Base-by-base conservation (phyloP, 2,888 invertebrate species). In the Entomobrya multifasciata region DNA sequence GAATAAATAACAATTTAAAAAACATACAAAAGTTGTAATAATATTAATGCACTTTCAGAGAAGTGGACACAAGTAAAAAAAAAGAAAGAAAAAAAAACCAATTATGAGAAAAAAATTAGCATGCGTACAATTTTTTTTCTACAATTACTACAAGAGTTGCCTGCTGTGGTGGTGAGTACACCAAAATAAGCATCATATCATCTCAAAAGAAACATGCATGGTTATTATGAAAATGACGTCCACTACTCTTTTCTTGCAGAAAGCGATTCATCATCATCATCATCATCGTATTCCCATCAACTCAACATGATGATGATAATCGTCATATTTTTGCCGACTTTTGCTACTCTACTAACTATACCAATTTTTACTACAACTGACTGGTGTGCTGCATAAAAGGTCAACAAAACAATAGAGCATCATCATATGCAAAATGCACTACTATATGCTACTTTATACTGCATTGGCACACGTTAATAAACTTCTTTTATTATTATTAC, bases 301-400 rank as follows among this genome's bases (percentile, higher is more conserved):
- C n/a, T n/a, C n/a, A n/a, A n/a, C n/a, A n/a, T n/a, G n/a, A n/a
- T n/a, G n/a, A n/a, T n/a, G n/a, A n/a, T n/a, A n/a, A n/a, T n/a
- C n/a, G n/a, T n/a, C n/a, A n/a, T 11, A 30, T 77, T 13, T 77
- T 36, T 41, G 77, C 22, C 77, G 15, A 55, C 36, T 77, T 27
- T 47, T 70, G 36, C 65, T 70, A 70, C 47, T 70, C n/a, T n/a
- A n/a, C n/a, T n/a, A n/a, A n/a, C n/a, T n/a, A n/a, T n/a, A n/a
- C n/a, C n/a, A n/a, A n/a, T n/a, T n/a, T n/a, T n/a, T n/a, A n/a
- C n/a, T n/a, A n/a, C n/a, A n/a, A n/a, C n/a, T n/a, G n/a, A n/a
- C n/a, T n/a, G n/a, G n/a, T n/a, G n/a, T n/a, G 17, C 60, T 82
- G 82, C 82, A 82, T 76, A 83, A 83, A 83, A 83, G 83, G 83